Percentiles rank a stretch among this genome's conserved stretches.
Conservation (phyloP, 2,797 vertebrate species). For the Falco naumanni region DNA sequence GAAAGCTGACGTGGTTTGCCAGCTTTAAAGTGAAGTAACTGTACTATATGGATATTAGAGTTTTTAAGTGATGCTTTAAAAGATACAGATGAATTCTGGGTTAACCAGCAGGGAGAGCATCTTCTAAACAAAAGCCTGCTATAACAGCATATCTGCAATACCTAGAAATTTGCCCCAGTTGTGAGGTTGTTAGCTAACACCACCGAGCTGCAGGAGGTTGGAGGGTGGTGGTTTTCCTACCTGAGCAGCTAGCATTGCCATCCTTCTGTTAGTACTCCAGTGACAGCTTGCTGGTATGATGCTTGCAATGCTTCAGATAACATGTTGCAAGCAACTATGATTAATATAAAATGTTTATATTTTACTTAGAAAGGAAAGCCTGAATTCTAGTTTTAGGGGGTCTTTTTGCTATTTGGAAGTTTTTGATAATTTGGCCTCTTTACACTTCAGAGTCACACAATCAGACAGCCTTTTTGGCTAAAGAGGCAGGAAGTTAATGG, state of each 20-base stretch:
- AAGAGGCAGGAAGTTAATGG: background rate
- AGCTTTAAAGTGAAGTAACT: background rate
- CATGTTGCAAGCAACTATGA: rapidly evolving
- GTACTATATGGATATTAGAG: background rate
- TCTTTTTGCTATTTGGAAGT: background rate
- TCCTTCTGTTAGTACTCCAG: background rate
- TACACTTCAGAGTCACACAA: background rate
- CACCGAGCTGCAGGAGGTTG: background rate
- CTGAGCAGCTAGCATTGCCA: background rate
- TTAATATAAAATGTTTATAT: background rate
- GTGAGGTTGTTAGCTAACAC: background rate
- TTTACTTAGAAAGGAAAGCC: background rate
- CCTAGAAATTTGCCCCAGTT: background rate
- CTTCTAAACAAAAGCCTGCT: background rate
- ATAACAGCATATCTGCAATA: background rate
- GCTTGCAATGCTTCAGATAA: background rate
- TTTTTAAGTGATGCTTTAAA: background rate
- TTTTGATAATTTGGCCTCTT: background rate
- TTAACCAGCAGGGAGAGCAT: background rate
- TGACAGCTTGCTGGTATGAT: background rate
- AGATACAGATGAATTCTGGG: background rate
- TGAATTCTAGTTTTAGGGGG: background rate
- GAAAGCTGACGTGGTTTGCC: background rate
- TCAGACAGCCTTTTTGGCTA: background rate
- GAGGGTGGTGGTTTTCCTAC: background rate